phyloP scores from a whole-genome alignment of 2,113 vertebrate genomes.

The Mesoclemmys tuberculata region DNA sequence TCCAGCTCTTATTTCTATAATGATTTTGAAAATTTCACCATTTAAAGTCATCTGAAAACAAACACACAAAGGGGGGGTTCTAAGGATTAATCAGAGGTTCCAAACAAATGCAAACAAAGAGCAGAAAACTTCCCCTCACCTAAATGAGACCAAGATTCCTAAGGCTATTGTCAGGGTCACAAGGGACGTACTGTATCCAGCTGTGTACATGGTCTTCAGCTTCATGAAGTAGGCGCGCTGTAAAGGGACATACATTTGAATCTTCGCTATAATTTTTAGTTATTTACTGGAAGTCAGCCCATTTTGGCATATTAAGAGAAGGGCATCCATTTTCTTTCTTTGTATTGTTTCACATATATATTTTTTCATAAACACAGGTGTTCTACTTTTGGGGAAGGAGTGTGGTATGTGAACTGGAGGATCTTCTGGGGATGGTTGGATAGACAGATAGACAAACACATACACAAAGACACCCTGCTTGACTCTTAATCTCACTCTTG shows the following conservation, averaged over 20 bases:
- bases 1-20: background rate
- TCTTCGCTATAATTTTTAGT: background rate
- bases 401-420: background rate
- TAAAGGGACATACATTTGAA: constrained; percentile 36
- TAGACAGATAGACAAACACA: background rate
- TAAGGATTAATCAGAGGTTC: background rate
- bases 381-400: background rate
- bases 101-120: background rate
- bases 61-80: background rate
- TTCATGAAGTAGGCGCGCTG: constrained; percentile 87
- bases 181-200: constrained; percentile 89
- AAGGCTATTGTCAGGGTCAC: constrained; percentile 85
- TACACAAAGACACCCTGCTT: background rate
- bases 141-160: constrained; percentile 84
- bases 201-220: constrained; percentile 91
- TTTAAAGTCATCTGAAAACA: background rate
- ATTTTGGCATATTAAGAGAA: background rate
- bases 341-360: background rate
- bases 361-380: background rate
- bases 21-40: background rate
- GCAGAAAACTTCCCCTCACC: constrained; percentile 76
- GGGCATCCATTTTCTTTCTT: background rate
- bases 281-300: background rate
- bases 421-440: background rate
- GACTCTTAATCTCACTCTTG: background rate